Percentiles rank a stretch among this genome's conserved stretches.
phyloP scores from a whole-genome alignment of 1,140 invertebrate species.

The Zaprionus gabonicus region DNA sequence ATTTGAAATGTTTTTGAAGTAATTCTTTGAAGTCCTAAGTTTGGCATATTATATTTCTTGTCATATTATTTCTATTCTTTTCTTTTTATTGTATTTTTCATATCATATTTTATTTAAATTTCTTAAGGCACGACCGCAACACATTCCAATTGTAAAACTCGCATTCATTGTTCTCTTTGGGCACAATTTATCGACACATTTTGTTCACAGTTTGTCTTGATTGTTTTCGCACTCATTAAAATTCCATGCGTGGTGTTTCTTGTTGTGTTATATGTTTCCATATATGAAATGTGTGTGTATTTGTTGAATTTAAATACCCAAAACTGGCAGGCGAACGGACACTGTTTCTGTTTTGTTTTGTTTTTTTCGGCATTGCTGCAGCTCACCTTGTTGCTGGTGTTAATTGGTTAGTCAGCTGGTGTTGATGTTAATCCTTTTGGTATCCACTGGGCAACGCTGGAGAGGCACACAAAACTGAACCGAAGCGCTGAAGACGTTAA shows the following conservation, averaged over 20 bases:
- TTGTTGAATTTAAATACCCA: neutral
- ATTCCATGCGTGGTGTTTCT: constrained; percentile 50
- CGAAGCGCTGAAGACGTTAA: constrained; percentile 68
- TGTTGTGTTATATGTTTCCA: neutral
- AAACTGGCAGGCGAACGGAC: neutral
- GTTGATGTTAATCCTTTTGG: constrained; percentile 54
- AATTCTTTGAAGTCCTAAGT: neutral
- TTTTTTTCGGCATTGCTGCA: constrained; percentile 1
- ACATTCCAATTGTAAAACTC: neutral
- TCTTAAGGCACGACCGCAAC: neutral
- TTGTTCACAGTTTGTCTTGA: constrained; percentile 49
- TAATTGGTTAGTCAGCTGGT: constrained; percentile 54
- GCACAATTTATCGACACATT: constrained; percentile 54
- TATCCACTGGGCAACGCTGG: constrained; percentile 62
- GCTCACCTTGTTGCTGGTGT: constrained; percentile 44
- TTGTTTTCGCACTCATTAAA: constrained; percentile 61
- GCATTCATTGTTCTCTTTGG: constrained; percentile 16
- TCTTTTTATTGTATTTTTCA: neutral
- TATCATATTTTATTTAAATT: neutral
- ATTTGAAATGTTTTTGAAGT: neutral
- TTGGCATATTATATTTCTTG: neutral
- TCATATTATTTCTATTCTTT: neutral
- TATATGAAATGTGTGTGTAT: neutral
- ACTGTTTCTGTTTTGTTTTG: neutral
- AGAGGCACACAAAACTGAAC: constrained; percentile 51